These are phyloP conservation scores for Acrocephalus arundinaceus DNA, from an alignment of 2,113 vertebrate genomes.

Conservation along the genomic window DNA sequence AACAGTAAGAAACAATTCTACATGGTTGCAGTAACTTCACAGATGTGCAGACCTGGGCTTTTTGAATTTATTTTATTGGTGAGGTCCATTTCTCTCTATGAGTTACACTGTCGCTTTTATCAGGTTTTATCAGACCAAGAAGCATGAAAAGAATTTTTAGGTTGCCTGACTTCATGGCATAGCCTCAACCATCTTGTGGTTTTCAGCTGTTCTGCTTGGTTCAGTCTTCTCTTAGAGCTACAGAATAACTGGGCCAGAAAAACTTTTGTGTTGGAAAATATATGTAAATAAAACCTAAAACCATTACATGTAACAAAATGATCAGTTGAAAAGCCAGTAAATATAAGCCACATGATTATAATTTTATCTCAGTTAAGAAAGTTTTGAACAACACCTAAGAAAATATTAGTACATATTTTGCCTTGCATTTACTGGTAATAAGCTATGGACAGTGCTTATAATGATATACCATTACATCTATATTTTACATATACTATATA, in stretches of 20 bases:
- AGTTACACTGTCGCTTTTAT: not conserved
- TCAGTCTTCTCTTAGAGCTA: not conserved
- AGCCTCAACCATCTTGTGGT: not conserved
- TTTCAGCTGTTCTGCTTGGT: not conserved
- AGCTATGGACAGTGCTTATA: not conserved
- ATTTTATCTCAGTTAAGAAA: not conserved
- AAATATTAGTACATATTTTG: not conserved
- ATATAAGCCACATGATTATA: not conserved
- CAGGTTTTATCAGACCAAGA: not conserved
- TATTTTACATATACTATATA: not conserved
- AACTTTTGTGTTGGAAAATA: not conserved
- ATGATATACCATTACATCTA: not conserved
- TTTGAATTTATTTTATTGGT: not conserved
- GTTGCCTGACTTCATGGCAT: not conserved
- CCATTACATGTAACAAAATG: not conserved
- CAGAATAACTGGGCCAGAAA: not conserved
- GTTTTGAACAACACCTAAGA: not conserved
- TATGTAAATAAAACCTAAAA: not conserved
- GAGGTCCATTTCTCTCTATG: not conserved
- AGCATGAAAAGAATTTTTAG: not conserved
- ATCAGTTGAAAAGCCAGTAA: not conserved
- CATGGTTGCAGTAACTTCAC: not conserved
- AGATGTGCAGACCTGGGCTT: not conserved
- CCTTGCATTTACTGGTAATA: not conserved
- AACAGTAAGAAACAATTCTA: not conserved